These are phyloP conservation scores for Pimephales promelas DNA, from an alignment of 2,113 vertebrate species.

Conservation along the genomic window DNA sequence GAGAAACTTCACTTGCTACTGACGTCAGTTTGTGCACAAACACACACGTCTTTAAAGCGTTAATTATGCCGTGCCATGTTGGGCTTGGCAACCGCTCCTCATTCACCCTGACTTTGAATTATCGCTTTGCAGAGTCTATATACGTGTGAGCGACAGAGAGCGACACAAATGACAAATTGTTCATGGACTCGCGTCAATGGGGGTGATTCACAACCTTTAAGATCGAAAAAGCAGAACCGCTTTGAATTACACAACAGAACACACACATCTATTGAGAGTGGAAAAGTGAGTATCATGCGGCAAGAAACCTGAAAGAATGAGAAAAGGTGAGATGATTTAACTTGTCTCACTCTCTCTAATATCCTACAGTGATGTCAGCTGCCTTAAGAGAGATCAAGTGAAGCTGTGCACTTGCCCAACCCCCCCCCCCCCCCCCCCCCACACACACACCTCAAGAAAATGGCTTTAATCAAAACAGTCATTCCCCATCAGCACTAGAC, in stretches of 20 bases:
- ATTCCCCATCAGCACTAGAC: neutral
- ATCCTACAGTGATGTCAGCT: neutral
- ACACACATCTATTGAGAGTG: conserved; percentile 31
- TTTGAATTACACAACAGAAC: conserved; percentile 41
- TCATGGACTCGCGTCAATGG: conserved; percentile 46
- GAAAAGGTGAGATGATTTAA: conserved; percentile 15
- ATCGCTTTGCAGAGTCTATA: conserved; percentile 40
- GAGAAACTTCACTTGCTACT: conserved; percentile 16
- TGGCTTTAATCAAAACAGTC: neutral
- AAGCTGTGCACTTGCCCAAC: neutral
- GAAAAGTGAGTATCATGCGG: neutral
- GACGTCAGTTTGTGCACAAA: conserved; percentile 32
- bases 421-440: neutral
- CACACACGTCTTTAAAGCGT: conserved; percentile 45
- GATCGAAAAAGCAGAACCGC: conserved; percentile 46
- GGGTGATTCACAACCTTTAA: conserved; percentile 53
- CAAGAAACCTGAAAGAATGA: conserved; percentile 6
- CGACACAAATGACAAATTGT: conserved; percentile 47
- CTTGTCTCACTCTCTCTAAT: neutral
- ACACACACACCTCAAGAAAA: neutral
- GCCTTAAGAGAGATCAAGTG: neutral
- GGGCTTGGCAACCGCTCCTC: conserved; percentile 28
- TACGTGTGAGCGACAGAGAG: conserved; percentile 8
- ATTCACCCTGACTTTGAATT: conserved; percentile 38
- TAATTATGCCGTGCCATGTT: conserved; percentile 33